Evolutionary conservation across 2,797 vertebrate genomes (phyloP).

Genomic region (Fistularia commersonii): DNA sequence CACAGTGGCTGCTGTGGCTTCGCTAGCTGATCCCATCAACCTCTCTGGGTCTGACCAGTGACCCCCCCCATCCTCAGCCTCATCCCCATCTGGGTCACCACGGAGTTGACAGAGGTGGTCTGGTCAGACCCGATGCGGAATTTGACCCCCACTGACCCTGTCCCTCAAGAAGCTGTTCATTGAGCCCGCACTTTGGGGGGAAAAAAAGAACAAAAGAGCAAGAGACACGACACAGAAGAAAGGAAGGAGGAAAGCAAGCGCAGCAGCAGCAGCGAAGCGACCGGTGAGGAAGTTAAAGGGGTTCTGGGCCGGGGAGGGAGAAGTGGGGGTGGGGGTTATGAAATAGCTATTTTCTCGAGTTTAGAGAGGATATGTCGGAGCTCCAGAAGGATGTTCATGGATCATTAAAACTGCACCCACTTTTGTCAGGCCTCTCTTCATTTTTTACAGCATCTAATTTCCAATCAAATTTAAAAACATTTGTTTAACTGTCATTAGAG

Average conservation of each 20-base stretch:
- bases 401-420: slow-evolving; percentile 16
- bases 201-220: slow-evolving; percentile 52
- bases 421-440: slow-evolving; percentile 10
- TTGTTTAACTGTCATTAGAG: no score
- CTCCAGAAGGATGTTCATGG: slow-evolving; percentile 20
- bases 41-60: slow-evolving; percentile 26
- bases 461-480: no score
- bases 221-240: slow-evolving; percentile 34
- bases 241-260: slow-evolving; percentile 38
- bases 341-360: slow-evolving; percentile 56
- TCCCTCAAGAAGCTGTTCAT: slow-evolving; percentile 57
- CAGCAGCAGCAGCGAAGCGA: slow-evolving; percentile 49
- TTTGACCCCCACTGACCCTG: slow-evolving; percentile 69
- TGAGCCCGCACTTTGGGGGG: slow-evolving; percentile 43
- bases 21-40: slow-evolving; percentile 13
- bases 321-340: slow-evolving; percentile 37
- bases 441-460: no score
- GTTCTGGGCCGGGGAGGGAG: slow-evolving; percentile 15
- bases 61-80: slow-evolving; percentile 35
- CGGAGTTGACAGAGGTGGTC: slow-evolving; percentile 41
- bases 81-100: slow-evolving; percentile 46
- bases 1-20: slow-evolving; percentile 16
- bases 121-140: slow-evolving; percentile 65
- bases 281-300: slow-evolving; percentile 65
- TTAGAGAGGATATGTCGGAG: slow-evolving; percentile 36